A percentile compares a stretch with the other conserved stretches of the same genome.
Evolutionary conservation across 1,140 invertebrate genomes (phyloP).

Genomic region (Helicoverpa zea): DNA sequence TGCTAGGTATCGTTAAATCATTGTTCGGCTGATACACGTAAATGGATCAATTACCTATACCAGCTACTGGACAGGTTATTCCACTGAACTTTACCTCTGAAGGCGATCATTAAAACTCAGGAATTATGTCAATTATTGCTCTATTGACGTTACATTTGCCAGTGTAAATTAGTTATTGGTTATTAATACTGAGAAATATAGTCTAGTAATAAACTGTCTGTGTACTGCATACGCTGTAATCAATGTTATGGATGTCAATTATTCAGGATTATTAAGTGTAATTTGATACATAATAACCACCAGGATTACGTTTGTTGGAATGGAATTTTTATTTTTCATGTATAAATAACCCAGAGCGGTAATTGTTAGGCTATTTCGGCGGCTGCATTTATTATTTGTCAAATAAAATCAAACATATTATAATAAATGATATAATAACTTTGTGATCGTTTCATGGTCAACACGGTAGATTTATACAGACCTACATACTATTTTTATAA

Average conservation of each 20-base stretch:
- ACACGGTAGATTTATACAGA: too few relatives aligned
- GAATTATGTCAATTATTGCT: background rate
- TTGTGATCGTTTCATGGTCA: too few relatives aligned
- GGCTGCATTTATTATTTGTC: too few relatives aligned
- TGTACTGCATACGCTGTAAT: background rate
- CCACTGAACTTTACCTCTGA: conserved; percentile 6
- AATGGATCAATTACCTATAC: too few relatives aligned
- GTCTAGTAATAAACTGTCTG: background rate
- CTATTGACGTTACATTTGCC: too few relatives aligned
- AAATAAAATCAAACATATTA: too few relatives aligned
- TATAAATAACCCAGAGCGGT: too few relatives aligned
- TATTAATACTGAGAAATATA: background rate
- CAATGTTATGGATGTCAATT: background rate
- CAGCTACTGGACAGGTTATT: background rate
- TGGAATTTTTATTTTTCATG: too few relatives aligned
- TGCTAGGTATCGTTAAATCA: background rate
- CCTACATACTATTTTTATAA: too few relatives aligned
- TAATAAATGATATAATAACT: too few relatives aligned
- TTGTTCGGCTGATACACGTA: background rate
- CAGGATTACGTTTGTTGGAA: too few relatives aligned
- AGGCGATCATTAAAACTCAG: background rate
- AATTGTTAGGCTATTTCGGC: too few relatives aligned
- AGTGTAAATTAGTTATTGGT: conserved; percentile 4
- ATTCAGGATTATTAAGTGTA: background rate
- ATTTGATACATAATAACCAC: background rate